Evolutionary conservation across 2,113 vertebrate species (phyloP), one percentile per base, ranked within the genome.

Genomic region (Anarrhichthys ocellatus): DNA sequence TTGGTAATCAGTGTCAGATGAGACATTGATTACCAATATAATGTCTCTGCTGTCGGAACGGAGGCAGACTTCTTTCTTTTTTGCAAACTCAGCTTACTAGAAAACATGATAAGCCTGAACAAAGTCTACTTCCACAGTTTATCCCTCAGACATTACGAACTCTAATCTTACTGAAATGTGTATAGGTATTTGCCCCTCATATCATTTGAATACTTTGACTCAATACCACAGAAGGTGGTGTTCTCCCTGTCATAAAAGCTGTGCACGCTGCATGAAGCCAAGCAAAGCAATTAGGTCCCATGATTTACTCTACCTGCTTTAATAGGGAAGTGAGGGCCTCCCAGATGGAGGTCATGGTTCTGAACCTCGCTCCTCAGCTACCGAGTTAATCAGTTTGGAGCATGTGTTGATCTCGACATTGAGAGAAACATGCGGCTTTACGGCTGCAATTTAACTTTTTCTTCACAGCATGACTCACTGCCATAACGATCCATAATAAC

Each of bases 261-360:
- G 63, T 22, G 48, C 78, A 59, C 73, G 40, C 70, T 27, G 66
- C 48, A 58, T 72, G 40, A 56, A 81, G 84, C 80, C 88, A 88
- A 89, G 88, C 75, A 91, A 87, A 92, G 92, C 90, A 93, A 94
- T 92, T 91, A 92, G 85, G 82, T 78, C 76, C 83, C 78, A 73
- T 88, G 91, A 94, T 95, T 94, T 92, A 92, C 86, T 92, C 84
- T 89, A 73, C 69, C 86, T 80, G 73, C 88, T 89, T 89, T 91
- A 92, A 89, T 86, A 82, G 80, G 88, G 84, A 91, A 79, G 80
- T 67, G 83, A 87, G 84, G 78, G 84, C 73, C 90, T 87, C 85
- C 91, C 76, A 90, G 81, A 86, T 52, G 82, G 83, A 88, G 94
- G 90, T 92, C 91, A 89, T 22, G 80, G 81, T 88, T 85, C 71